phyloP scores from a whole-genome alignment of 1,140 invertebrate species.

The Apis cerana region DNA sequence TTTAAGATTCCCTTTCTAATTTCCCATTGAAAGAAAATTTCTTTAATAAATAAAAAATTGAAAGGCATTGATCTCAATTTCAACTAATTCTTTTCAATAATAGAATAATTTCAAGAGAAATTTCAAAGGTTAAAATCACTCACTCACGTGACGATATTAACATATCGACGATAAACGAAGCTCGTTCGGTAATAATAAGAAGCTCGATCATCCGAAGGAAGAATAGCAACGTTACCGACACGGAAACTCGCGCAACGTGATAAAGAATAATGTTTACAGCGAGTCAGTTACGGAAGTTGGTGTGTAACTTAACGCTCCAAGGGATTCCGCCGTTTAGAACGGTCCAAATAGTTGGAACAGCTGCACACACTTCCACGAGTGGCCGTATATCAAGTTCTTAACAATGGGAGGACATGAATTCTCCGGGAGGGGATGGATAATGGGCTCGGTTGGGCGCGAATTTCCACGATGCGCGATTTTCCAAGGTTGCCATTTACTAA shows the following conservation, averaged over 20 bases:
- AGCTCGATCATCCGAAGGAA: neutral
- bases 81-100: no score
- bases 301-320: neutral
- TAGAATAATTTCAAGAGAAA: no score
- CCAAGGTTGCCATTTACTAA: neutral
- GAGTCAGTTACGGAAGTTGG: neutral
- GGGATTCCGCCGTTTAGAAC: neutral
- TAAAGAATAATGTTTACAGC: neutral
- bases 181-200: neutral
- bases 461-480: neutral
- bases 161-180: neutral
- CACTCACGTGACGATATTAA: no score
- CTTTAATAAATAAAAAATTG: no score
- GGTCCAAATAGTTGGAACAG: slow-evolving; percentile 19
- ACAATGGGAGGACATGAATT: slow-evolving; percentile 25
- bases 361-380: neutral
- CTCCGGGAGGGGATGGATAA: neutral
- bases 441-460: neutral
- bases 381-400: slow-evolving; percentile 20
- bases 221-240: neutral
- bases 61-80: no score
- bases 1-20: no score
- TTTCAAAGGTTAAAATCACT: no score
- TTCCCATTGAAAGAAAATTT: no score
- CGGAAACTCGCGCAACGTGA: neutral